These are phyloP conservation scores for Glaucomys volans DNA, from an alignment of 2,113 vertebrate species.

Conservation along the genomic window DNA sequence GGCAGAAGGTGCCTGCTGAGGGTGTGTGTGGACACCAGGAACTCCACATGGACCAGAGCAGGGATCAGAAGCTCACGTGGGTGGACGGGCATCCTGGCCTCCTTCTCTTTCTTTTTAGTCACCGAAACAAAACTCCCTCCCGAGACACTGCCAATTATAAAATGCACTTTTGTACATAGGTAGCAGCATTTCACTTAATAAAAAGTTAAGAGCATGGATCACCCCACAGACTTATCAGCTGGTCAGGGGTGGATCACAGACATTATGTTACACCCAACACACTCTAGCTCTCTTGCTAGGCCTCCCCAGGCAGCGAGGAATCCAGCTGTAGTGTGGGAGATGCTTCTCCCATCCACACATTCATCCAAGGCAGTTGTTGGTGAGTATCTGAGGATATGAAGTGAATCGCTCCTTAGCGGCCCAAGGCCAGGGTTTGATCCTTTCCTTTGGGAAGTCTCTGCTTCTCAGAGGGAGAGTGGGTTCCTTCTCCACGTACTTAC, in stretches of 20 bases:
- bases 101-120: not conserved
- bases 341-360: rapidly evolving
- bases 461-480: no score
- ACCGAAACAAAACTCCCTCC: not conserved
- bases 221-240: not conserved
- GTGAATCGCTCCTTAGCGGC: rapidly evolving
- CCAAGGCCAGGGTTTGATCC: rapidly evolving
- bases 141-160: no score
- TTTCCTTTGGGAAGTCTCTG: rapidly evolving
- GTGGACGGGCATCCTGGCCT: not conserved
- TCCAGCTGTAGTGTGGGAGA: not conserved
- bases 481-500: not conserved
- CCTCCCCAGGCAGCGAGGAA: not conserved
- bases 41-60: not conserved
- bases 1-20: rapidly evolving
- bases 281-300: not conserved
- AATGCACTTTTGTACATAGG: not conserved
- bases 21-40: rapidly evolving
- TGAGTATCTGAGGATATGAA: no score
- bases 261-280: not conserved
- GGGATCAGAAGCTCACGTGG: no score
- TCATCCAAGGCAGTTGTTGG: rapidly evolving
- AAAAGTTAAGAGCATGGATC: not conserved
- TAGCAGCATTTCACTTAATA: not conserved
- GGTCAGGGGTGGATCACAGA: not conserved